Percentiles rank a stretch among this genome's conserved stretches.
Conservation (phyloP, 2,797 vertebrate genomes). For the Sebastes alutus region DNA sequence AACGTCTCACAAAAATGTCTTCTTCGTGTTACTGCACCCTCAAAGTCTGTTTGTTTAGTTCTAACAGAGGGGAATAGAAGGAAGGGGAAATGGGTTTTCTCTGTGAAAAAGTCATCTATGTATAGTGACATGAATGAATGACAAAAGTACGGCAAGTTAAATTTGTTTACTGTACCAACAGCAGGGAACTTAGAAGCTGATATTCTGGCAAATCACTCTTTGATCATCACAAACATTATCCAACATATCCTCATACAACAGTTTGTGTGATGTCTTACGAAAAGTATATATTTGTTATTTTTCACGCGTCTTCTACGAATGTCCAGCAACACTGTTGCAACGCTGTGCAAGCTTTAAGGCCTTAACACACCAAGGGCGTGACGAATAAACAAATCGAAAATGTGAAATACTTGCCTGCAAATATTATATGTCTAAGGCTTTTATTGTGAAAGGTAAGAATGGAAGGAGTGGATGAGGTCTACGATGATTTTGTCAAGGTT, state of each 20-base stretch:
- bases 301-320: background rate
- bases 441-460: too few species aligned
- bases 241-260: background rate
- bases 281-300: background rate
- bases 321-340: background rate
- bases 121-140: background rate
- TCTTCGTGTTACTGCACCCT: conserved; percentile 31
- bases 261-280: background rate
- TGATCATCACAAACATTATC: background rate
- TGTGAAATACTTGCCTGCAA: too few species aligned
- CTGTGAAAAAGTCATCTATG: background rate
- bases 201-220: background rate
- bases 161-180: background rate
- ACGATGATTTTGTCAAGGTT: too few species aligned
- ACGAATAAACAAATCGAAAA: too few species aligned
- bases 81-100: background rate
- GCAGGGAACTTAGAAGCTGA: background rate
- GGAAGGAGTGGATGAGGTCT: too few species aligned
- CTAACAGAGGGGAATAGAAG: background rate
- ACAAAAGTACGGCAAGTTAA: background rate
- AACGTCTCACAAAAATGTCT: conserved; percentile 59
- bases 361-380: too few species aligned
- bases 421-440: too few species aligned
- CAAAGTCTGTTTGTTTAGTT: conserved; percentile 2
- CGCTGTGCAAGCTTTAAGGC: background rate